Evolutionary conservation across 2,888 invertebrate genomes (phyloP), one percentile per base, ranked within the genome.

Genomic region (Phyllotreta cruciferae): DNA sequence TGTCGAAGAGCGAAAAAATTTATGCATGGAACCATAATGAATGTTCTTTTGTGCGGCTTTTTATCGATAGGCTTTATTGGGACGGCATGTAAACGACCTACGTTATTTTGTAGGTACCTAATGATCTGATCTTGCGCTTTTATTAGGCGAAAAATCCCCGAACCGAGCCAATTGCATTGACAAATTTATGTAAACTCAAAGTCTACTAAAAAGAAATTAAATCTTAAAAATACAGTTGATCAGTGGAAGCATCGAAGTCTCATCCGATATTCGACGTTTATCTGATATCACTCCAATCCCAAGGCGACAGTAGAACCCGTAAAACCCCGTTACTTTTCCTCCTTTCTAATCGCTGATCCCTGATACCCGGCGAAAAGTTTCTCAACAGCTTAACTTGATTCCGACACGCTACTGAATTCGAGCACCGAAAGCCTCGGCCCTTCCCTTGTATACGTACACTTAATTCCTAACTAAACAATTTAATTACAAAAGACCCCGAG

Each of bases 11-110:
- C 65, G 67, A 57, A 66, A 68, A 70, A 68, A 65, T 68, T 42
- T 62, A 53, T 63, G 66, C 69, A 64, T 62, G 66, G 60, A 58
- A 66, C 63, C 58, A 66, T 68, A 69, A 69, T 69, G 67, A 67
- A 69, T 69, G 67, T 60, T 56, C 69, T 69, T 69, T 67, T 69
- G 67, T 69, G 52, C 52, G 9, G 62, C 64, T 69, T 69, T 69
- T 67, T 67, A 64, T 52, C 37, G 14, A 60, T 60, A 42, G 58
- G 49, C 44, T 60, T 37, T 60, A 42, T 35, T 44, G 42, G n/a
- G 52, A 42, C 44, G 52, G 14, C 24, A 49, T 58, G 41, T 41
- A 50, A 58, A 58, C 41, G 35, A 44, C 24, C 24, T 3, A 24
- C 24, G 24, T 24, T 24, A 24, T 24, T 24, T 24, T 24, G 24